A percentile compares a stretch with the other conserved stretches of the same genome.
Conservation (phyloP, 2,888 invertebrate genomes). For the Parnassius smintheus region DNA sequence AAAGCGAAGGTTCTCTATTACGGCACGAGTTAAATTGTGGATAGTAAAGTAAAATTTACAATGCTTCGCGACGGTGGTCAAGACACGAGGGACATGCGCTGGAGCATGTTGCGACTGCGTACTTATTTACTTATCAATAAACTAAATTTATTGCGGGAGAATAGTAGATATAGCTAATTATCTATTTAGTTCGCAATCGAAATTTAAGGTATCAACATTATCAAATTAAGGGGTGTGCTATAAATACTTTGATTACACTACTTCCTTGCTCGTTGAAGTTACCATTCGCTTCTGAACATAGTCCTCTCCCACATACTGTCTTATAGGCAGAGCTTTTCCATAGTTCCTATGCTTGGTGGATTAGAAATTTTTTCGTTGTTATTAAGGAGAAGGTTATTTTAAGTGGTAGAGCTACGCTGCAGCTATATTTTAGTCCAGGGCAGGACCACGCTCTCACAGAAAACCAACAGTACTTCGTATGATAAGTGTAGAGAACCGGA, state of each 20-base stretch:
- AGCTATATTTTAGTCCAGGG: too few species aligned
- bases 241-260: constrained; percentile 41
- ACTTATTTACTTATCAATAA: constrained; percentile 68
- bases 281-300: too few species aligned
- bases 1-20: constrained; percentile 23
- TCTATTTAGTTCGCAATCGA: constrained; percentile 60
- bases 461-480: too few species aligned
- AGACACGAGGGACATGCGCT: constrained; percentile 35
- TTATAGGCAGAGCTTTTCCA: too few species aligned
- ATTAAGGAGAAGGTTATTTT: too few species aligned
- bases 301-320: too few species aligned
- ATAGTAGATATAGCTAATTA: constrained; percentile 73
- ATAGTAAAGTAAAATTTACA: constrained; percentile 43
- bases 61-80: constrained; percentile 41
- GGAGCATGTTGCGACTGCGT: constrained; percentile 30
- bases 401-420: too few species aligned
- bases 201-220: constrained; percentile 73
- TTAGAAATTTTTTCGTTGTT: too few species aligned
- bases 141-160: constrained; percentile 69
- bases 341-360: too few species aligned
- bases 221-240: constrained; percentile 70
- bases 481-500: too few species aligned
- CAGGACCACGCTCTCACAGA: too few species aligned
- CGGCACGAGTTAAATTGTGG: constrained; percentile 26
- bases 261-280: too few species aligned